Conservation (phyloP, 2,888 invertebrate species). For the Rhaphigaster nebulosa region DNA sequence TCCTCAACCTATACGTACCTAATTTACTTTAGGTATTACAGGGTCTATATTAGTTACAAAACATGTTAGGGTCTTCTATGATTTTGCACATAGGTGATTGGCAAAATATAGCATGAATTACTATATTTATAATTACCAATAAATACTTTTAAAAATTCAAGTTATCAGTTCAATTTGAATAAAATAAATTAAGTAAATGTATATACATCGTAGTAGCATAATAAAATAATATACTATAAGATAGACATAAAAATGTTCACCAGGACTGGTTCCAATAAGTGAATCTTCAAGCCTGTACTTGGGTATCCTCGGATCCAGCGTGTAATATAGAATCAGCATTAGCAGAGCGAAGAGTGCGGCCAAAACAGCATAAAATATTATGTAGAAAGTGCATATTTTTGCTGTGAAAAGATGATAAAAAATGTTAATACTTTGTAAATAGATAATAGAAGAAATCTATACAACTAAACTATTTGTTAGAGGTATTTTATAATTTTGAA, state of each 20-base stretch:
- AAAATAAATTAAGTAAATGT: neutral
- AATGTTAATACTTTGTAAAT: neutral
- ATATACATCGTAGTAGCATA: neutral
- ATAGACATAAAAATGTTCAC: slow-evolving; percentile 67
- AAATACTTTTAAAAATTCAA: neutral
- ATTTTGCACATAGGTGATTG: neutral
- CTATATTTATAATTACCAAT: neutral
- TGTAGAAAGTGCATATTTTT: slow-evolving; percentile 95
- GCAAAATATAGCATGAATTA: no score
- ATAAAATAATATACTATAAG: neutral
- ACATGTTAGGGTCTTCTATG: no score
- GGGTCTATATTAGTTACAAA: no score
- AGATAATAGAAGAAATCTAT: neutral
- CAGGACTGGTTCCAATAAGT: slow-evolving; percentile 83
- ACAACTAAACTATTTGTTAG: neutral
- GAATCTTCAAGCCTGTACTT: slow-evolving; percentile 88
- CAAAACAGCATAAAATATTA: slow-evolving; percentile 92
- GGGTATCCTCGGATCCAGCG: slow-evolving; percentile 88
- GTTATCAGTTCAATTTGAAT: neutral
- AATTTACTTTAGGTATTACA: no score
- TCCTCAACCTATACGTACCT: no score
- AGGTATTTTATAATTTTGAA: neutral
- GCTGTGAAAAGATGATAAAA: slow-evolving; percentile 74
- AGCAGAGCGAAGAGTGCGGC: slow-evolving; percentile 95
- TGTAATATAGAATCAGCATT: slow-evolving; percentile 93